Base-by-base conservation (phyloP, 1,140 invertebrate species). In the Drosophila arawakana region DNA sequence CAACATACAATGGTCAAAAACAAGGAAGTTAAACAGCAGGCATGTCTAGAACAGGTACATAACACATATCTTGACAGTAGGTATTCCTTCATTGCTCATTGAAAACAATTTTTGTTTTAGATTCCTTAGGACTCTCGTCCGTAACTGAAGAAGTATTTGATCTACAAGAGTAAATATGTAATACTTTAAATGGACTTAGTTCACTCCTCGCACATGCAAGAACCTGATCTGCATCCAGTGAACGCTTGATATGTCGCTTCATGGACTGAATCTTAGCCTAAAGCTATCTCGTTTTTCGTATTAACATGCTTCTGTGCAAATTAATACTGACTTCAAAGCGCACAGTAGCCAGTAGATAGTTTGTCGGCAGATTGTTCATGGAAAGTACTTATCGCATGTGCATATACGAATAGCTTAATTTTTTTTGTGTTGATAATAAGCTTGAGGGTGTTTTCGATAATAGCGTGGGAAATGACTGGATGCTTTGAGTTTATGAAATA, bases 281-380 rank as follows among this genome's bases (percentile, higher is more conserved):
- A 54, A 80, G 85, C 86, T 50, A 85, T 90, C 86, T 74, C 85
- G 85, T 67, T 81, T 90, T 82, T 77, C 70, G 44, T 72, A 81
- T 82, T 75, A 90, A 55, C 65, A 70, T 79, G 47, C 67, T 75
- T 57, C 67, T 76, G 78, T 76, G 68, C 66, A 77, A 88, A 80
- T 88, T 78, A 47, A 47, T 61, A 21, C 9, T 75, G 50, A 68
- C 73, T 73, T 57, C 37, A 43, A 67, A 65, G 80, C 70, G 46
- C 50, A 71, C 61, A 50, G 76, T 69, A 85, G 62, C 66, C 46
- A 34, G 35, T 49, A 46, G 18, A 25, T 11, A 18, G 35, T 37
- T 63, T 18, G 41, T 15, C 18, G 37, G 18, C 44, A 50, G 15
- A 7, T 18, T 9, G 9, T 35, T 55, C 25, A 47, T 57, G 65